Percentiles rank a stretch among this genome's conserved stretches.
phyloP scores from a whole-genome alignment of 2,113 vertebrate species.

The Syngnathus floridae region DNA sequence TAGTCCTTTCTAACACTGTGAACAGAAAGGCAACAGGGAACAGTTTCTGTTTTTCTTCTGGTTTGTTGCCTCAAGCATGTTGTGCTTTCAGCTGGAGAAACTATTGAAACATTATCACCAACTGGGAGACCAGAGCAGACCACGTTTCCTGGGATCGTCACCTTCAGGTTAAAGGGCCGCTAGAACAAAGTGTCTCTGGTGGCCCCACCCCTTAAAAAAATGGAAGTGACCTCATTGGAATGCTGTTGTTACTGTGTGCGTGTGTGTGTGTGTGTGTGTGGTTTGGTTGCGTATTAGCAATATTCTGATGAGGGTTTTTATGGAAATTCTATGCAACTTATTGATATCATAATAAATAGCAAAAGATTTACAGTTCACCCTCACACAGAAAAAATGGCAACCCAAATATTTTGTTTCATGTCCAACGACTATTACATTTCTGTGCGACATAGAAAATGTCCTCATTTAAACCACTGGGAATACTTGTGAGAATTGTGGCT shows the following conservation, averaged over 20 bases:
- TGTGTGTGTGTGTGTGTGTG: no score
- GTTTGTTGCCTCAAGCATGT: conserved; percentile 15
- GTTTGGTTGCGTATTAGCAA: conserved; percentile 9
- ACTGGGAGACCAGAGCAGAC: conserved; percentile 29
- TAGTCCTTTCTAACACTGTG: not conserved
- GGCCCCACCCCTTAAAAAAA: conserved; percentile 5
- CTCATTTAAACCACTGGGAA: conserved; percentile 18
- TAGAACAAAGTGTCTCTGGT: conserved; percentile 37
- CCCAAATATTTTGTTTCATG: not conserved
- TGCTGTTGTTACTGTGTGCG: conserved; percentile 28
- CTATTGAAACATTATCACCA: conserved; percentile 31
- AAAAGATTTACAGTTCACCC: not conserved
- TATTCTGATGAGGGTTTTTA: conserved; percentile 13
- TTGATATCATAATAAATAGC: not conserved
- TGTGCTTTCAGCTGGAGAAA: conserved; percentile 30
- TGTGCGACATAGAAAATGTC: conserved; percentile 18
- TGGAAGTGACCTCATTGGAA: conserved; percentile 48
- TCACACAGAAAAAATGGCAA: not conserved
- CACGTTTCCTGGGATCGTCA: conserved; percentile 37
- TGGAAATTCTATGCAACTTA: not conserved
- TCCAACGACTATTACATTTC: conserved; percentile 33
- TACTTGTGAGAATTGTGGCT: conserved; percentile 23
- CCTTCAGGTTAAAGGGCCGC: conserved; percentile 52
- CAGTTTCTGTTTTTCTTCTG: not conserved
- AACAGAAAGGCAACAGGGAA: not conserved